A percentile compares a stretch with the other conserved stretches of the same genome.
These are phyloP conservation scores for Sphyrna mokarran DNA, from an alignment of 2,113 vertebrate genomes.

Conservation along the genomic window DNA sequence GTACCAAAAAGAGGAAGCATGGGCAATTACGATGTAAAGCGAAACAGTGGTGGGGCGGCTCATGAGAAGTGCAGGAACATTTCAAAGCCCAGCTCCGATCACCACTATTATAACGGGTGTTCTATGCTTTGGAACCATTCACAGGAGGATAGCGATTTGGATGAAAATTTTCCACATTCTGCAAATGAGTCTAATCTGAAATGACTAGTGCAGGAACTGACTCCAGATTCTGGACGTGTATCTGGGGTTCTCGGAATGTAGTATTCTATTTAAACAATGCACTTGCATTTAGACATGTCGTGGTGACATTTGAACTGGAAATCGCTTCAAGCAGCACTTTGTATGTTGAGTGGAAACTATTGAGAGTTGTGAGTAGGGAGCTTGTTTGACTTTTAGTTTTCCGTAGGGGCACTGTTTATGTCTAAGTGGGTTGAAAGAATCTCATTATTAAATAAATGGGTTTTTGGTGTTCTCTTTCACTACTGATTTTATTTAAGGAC, in stretches of 20 bases:
- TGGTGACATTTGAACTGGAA: neutral
- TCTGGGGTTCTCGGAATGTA: neutral
- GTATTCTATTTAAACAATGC: conserved; percentile 4
- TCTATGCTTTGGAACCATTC: neutral
- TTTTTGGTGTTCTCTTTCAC: neutral
- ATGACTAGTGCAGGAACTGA: neutral
- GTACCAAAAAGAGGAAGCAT: conserved; percentile 10
- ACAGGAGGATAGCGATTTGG: neutral
- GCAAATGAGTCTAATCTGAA: neutral
- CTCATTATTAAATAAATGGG: neutral
- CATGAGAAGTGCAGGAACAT: conserved; percentile 7
- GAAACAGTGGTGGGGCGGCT: neutral
- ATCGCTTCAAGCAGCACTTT: conserved; percentile 24
- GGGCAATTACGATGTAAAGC: neutral
- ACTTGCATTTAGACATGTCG: neutral
- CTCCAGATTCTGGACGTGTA: neutral
- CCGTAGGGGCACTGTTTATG: neutral
- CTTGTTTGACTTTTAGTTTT: neutral
- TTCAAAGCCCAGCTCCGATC: neutral
- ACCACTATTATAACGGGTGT: neutral
- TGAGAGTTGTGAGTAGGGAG: neutral
- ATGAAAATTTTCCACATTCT: neutral
- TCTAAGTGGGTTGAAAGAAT: neutral
- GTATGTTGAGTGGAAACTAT: conserved; percentile 12
- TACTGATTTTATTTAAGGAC: neutral